Evolutionary conservation across 2,113 vertebrate genomes (phyloP).

Genomic region (Corythoichthys intestinalis): DNA sequence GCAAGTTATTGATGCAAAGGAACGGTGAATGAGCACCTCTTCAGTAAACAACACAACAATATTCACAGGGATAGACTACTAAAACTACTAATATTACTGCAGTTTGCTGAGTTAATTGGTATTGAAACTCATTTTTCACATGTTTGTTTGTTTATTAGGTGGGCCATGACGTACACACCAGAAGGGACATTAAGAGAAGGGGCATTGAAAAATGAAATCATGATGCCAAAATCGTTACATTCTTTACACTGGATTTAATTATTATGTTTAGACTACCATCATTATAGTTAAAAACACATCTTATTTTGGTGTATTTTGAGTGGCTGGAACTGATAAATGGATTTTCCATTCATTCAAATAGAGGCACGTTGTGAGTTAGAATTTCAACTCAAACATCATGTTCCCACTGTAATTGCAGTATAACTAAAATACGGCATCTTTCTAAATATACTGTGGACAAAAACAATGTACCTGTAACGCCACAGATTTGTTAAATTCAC

Average conservation of each 20-base stretch:
- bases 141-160: too few relatives aligned
- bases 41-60: too few relatives aligned
- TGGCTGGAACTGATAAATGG: background rate
- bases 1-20: too few relatives aligned
- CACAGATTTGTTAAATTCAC: conserved; percentile 81
- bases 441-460: background rate
- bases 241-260: too few relatives aligned
- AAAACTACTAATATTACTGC: background rate
- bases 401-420: background rate
- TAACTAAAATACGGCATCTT: background rate
- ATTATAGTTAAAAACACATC: too few relatives aligned
- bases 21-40: too few relatives aligned
- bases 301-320: too few relatives aligned
- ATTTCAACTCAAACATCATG: background rate
- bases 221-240: background rate
- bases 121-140: too few relatives aligned
- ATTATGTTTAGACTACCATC: too few relatives aligned
- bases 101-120: background rate
- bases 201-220: background rate
- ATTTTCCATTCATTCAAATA: background rate
- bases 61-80: background rate
- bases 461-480: conserved; percentile 83
- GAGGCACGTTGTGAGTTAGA: background rate
- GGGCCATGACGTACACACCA: background rate
- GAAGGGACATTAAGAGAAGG: background rate